These are phyloP conservation scores for Nannospalax galili DNA, from an alignment of 2,113 vertebrate genomes.

Conservation along the genomic window DNA sequence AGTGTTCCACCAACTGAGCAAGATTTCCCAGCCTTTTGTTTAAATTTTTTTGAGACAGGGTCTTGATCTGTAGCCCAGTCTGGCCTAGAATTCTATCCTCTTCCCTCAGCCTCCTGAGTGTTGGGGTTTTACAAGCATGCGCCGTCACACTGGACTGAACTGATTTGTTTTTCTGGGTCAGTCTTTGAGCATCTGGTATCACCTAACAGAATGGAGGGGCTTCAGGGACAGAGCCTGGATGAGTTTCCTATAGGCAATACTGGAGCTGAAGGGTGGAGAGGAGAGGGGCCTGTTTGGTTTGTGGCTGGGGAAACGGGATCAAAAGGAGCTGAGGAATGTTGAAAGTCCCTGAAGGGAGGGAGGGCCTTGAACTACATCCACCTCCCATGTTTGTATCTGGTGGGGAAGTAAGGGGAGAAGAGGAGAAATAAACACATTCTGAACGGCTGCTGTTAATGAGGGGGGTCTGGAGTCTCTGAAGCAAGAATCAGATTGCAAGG, in stretches of 20 bases:
- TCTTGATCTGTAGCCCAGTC: not conserved
- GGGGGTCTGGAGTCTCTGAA: constrained; percentile 26
- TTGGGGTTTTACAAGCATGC: not conserved
- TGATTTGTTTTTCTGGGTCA: not conserved
- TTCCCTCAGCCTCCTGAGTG: not conserved
- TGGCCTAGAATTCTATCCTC: not conserved
- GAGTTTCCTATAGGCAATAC: no score
- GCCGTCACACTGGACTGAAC: not conserved
- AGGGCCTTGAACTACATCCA: not conserved
- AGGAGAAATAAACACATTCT: not conserved
- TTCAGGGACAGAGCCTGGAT: no score
- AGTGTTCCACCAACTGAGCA: not conserved
- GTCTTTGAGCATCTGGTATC: not conserved
- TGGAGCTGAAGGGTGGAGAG: not conserved
- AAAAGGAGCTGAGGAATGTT: not conserved
- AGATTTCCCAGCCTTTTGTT: not conserved
- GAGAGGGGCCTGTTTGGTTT: not conserved
- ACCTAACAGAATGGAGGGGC: no score
- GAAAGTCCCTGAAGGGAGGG: not conserved
- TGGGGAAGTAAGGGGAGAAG: not conserved
- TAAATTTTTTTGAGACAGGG: not conserved
- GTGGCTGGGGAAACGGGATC: not conserved
- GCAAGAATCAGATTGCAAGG: not conserved
- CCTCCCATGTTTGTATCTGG: not conserved
- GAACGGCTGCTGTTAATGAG: not conserved